phyloP scores from a whole-genome alignment of 1,140 invertebrate species.

The Pseudomyrmex concolor region DNA sequence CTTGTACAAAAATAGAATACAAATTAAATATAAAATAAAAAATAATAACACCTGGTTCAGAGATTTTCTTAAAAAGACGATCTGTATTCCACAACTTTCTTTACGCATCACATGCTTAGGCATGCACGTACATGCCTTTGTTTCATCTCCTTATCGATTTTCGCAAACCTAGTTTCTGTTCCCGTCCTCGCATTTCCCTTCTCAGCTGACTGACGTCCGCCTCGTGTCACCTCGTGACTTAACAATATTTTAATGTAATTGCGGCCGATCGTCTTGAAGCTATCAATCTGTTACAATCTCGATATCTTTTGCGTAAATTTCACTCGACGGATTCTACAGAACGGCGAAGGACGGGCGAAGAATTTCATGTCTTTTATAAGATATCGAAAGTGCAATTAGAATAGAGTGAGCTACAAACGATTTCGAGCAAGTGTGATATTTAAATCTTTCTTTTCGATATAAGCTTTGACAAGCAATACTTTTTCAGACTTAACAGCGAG shows the following conservation, averaged over 20 bases:
- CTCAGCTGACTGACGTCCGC: neutral
- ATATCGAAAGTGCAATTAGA: neutral
- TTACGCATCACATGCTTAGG: neutral
- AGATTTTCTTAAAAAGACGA: neutral
- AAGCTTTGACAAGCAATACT: neutral
- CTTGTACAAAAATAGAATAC: neutral
- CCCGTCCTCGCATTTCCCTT: neutral
- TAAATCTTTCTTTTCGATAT: neutral
- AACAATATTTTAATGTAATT: conserved; percentile 1
- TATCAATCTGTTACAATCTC: neutral
- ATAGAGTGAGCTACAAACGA: neutral
- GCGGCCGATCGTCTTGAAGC: conserved; percentile 5
- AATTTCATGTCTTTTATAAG: conserved; percentile 1
- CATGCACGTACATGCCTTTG: neutral
- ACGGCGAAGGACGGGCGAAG: conserved; percentile 8
- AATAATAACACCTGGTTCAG: too few relatives aligned
- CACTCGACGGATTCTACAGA: conserved; percentile 1
- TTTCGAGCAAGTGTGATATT: neutral
- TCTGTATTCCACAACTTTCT: neutral
- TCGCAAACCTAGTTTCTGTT: conserved; percentile 1
- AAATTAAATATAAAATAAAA: neutral
- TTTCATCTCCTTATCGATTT: neutral
- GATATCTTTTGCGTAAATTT: neutral
- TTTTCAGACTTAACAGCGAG: neutral
- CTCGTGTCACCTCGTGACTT: neutral